Conservation (phyloP, 2,888 invertebrate species). For the Drosophila niveifrons region DNA sequence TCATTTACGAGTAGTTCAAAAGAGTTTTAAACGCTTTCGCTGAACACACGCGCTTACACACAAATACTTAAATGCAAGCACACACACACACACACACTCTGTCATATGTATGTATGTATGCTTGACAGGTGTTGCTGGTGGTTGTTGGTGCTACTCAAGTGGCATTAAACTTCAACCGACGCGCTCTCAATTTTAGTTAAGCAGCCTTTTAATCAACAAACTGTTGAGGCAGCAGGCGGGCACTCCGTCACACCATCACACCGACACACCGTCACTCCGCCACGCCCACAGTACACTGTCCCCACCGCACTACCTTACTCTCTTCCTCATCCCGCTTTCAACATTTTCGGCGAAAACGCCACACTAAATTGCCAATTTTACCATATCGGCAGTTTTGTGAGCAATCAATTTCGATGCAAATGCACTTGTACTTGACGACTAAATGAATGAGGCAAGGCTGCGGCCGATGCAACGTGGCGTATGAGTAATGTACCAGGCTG, state of each 20-base stretch:
- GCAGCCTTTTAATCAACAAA: constrained; percentile 78
- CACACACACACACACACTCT: constrained; percentile 19
- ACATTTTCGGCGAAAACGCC: constrained; percentile 25
- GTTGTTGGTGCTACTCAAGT: constrained; percentile 34
- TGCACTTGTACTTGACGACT: constrained; percentile 79
- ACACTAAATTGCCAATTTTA: constrained; percentile 70
- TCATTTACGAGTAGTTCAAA: constrained; percentile 47
- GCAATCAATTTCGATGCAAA: constrained; percentile 81
- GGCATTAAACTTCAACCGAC: constrained; percentile 56
- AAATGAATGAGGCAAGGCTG: constrained; percentile 69
- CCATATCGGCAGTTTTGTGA: constrained; percentile 78
- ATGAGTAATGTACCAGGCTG: constrained; percentile 66
- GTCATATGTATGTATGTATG: neutral
- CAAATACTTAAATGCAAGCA: constrained; percentile 3
- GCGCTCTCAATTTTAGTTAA: constrained; percentile 65
- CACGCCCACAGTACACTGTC: constrained; percentile 20
- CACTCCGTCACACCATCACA: constrained; percentile 7
- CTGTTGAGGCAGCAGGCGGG: constrained; percentile 67
- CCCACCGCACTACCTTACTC: too few species aligned
- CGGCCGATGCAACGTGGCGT: constrained; percentile 58
- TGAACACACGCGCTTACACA: constrained; percentile 12
- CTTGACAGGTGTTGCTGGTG: constrained; percentile 20
- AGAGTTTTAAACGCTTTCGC: constrained; percentile 54
- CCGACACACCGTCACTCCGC: constrained; percentile 11
- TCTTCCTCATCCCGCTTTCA: neutral